Percentiles rank a stretch among this genome's conserved stretches.
Evolutionary conservation across 2,113 vertebrate species (phyloP).

Genomic region (Charadrius vociferus): DNA sequence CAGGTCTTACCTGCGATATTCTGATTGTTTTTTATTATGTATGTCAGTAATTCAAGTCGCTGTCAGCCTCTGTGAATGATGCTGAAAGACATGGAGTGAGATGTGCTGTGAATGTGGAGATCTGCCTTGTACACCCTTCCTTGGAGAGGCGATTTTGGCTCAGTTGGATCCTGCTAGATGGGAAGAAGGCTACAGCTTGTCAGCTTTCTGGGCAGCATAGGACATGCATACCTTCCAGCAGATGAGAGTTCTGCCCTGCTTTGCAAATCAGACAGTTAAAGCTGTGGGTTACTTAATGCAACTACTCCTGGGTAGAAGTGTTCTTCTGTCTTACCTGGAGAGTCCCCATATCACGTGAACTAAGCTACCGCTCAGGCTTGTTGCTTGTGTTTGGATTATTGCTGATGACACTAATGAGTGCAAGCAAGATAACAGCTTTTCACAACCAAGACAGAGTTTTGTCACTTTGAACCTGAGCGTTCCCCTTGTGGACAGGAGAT

Average conservation of each 20-base stretch:
- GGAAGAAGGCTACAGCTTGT: neutral
- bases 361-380: neutral
- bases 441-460: rapidly evolving
- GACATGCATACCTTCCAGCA: neutral
- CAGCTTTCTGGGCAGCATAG: neutral
- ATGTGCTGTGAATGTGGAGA: neutral
- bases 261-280: neutral
- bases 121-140: neutral
- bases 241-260: neutral
- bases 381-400: neutral
- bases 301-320: neutral
- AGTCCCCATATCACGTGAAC: neutral
- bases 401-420: neutral
- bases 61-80: neutral
- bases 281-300: neutral
- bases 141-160: neutral
- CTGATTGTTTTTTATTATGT: neutral
- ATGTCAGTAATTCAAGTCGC: neutral
- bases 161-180: neutral
- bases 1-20: neutral
- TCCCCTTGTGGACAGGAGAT: neutral
- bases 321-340: neutral
- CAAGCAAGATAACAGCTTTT: neutral
- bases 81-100: neutral
- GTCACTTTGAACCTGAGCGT: neutral